Percentiles rank a stretch among this genome's conserved stretches.
Evolutionary conservation across 2,888 invertebrate genomes (phyloP).

Genomic region (Trachelus iudaicus): DNA sequence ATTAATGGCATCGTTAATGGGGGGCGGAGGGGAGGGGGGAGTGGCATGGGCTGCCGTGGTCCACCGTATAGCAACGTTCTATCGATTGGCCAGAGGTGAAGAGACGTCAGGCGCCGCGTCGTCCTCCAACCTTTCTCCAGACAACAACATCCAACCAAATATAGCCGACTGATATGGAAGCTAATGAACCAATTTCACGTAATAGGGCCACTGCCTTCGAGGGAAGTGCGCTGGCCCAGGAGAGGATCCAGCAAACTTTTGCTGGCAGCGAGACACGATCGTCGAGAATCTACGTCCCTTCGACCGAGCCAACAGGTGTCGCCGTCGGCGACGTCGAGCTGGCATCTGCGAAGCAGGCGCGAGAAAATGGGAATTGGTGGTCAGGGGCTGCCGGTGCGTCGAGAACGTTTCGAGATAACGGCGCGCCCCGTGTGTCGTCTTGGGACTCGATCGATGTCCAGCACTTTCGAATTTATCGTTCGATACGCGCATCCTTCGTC

Average conservation of each 20-base stretch:
- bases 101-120: slow-evolving; percentile 36
- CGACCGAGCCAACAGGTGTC: too few relatives aligned
- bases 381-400: too few relatives aligned
- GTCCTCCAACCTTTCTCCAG: slow-evolving; percentile 32
- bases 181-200: slow-evolving; percentile 53
- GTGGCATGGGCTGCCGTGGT: background rate
- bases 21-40: background rate
- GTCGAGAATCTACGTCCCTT: too few relatives aligned
- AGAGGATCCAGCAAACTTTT: too few relatives aligned
- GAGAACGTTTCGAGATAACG: too few relatives aligned
- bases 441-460: too few relatives aligned
- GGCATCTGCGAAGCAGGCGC: too few relatives aligned
- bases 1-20: slow-evolving; percentile 8
- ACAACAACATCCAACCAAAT: slow-evolving; percentile 46
- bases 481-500: background rate
- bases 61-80: background rate
- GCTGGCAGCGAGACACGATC: too few relatives aligned
- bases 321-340: too few relatives aligned
- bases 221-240: slow-evolving; percentile 13
- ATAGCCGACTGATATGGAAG: slow-evolving; percentile 40
- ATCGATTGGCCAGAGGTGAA: slow-evolving; percentile 36
- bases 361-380: too few relatives aligned
- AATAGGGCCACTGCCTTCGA: slow-evolving; percentile 37
- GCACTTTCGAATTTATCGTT: too few relatives aligned
- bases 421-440: too few relatives aligned